Percentiles rank a stretch among this genome's conserved stretches.
Conservation (phyloP, 2,113 vertebrate species). For the Rhinoptilus africanus region DNA sequence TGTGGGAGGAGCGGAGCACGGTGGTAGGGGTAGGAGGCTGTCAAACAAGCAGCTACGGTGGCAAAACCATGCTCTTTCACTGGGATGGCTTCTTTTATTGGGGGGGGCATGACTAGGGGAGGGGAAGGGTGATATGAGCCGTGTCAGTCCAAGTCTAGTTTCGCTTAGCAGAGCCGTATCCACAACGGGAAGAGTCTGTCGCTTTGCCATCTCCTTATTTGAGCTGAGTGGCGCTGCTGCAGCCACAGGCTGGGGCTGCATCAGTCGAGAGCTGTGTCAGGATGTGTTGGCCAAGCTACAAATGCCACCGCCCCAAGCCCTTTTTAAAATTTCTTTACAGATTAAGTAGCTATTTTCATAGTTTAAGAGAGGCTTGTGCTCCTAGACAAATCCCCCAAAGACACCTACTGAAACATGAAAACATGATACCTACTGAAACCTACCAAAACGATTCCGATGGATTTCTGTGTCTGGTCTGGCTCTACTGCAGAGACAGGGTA, state of each 20-base stretch:
- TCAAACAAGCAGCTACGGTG: neutral
- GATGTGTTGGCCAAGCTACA: rapidly evolving
- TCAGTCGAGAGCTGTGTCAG: neutral
- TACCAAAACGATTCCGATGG: neutral
- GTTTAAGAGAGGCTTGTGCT: neutral
- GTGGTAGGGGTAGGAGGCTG: neutral
- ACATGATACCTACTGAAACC: neutral
- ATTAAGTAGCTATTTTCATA: neutral
- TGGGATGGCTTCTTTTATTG: neutral
- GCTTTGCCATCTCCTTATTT: neutral
- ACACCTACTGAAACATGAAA: neutral
- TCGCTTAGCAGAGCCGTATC: neutral
- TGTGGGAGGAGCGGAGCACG: neutral
- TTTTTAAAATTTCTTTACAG: neutral
- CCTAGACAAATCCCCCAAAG: neutral
- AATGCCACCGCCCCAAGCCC: neutral
- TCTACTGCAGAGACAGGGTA: neutral
- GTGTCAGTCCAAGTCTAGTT: neutral
- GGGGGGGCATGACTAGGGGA: rapidly evolving
- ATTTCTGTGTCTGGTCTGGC: neutral
- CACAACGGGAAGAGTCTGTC: rapidly evolving
- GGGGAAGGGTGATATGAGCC: rapidly evolving
- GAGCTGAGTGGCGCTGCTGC: rapidly evolving
- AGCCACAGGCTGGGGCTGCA: neutral
- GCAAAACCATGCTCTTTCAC: neutral